These are phyloP conservation scores for Mareca penelope DNA, from an alignment of 2,797 vertebrate genomes.

Conservation along the genomic window DNA sequence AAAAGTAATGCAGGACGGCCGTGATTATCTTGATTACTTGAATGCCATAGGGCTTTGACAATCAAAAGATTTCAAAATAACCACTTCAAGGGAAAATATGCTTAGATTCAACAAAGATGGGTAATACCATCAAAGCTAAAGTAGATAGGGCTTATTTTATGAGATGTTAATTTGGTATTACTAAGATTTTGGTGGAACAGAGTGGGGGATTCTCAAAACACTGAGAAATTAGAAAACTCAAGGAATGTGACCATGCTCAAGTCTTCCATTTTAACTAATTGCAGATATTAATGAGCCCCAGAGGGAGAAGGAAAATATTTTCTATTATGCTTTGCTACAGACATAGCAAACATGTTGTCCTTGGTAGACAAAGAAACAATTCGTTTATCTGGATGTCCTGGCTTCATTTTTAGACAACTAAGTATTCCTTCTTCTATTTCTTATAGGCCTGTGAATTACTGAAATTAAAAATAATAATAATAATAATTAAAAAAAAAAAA, in stretches of 20 bases:
- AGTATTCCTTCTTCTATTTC: neutral
- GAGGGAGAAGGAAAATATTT: neutral
- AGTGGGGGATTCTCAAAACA: neutral
- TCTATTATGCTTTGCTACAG: neutral
- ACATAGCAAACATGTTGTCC: neutral
- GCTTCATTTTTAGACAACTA: neutral
- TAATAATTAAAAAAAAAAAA: no score
- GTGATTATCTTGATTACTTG: neutral
- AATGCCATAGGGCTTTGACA: neutral
- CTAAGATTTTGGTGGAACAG: neutral
- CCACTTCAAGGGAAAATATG: slow-evolving; percentile 11
- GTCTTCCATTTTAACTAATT: slow-evolving; percentile 17
- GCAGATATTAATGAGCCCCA: slow-evolving; percentile 7
- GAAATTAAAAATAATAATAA: no score
- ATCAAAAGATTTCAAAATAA: slow-evolving; percentile 17
- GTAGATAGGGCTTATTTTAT: neutral
- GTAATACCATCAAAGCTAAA: neutral
- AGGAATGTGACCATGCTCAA: neutral
- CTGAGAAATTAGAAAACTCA: slow-evolving; percentile 47
- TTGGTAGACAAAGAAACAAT: neutral
- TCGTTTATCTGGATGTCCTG: neutral
- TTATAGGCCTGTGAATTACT: neutral
- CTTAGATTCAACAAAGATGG: neutral
- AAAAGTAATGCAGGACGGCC: neutral
- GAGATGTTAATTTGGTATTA: neutral